Evolutionary conservation across 1,140 invertebrate species (phyloP).

Genomic region (Listronotus bonariensis): DNA sequence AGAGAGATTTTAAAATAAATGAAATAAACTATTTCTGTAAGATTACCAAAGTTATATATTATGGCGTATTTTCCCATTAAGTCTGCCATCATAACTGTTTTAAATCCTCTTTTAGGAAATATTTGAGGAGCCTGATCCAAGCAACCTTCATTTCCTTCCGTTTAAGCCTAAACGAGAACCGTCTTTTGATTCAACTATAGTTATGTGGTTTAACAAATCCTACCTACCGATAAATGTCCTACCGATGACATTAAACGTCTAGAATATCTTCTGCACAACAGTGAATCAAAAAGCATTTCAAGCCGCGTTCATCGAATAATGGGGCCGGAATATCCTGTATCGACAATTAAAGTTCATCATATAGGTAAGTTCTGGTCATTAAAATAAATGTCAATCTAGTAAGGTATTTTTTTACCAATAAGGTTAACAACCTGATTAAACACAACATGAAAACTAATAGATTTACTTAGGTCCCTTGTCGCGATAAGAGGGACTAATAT

Average conservation of each 20-base stretch:
- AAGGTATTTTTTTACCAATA: too few species aligned
- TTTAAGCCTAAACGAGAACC: constrained; percentile 54
- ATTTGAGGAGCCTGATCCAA: constrained; percentile 75
- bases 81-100: too few species aligned
- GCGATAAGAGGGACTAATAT: too few species aligned
- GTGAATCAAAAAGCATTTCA: constrained; percentile 30
- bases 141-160: constrained; percentile 70
- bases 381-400: too few species aligned
- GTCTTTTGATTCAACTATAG: constrained; percentile 62
- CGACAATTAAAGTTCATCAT: constrained; percentile 71
- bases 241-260: constrained; percentile 73
- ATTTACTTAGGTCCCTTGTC: too few species aligned
- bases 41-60: too few species aligned
- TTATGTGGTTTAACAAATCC: constrained; percentile 82
- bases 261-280: constrained; percentile 69
- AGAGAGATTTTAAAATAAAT: too few species aligned
- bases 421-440: too few species aligned
- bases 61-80: too few species aligned
- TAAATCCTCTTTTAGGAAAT: constrained; percentile 60
- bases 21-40: too few species aligned
- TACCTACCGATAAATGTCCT: constrained; percentile 73
- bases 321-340: constrained; percentile 77
- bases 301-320: constrained; percentile 69
- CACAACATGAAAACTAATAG: too few species aligned
- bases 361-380: constrained; percentile 44